Evolutionary conservation across 2,888 invertebrate genomes (phyloP).

Genomic region (Trissoscelio sp.): DNA sequence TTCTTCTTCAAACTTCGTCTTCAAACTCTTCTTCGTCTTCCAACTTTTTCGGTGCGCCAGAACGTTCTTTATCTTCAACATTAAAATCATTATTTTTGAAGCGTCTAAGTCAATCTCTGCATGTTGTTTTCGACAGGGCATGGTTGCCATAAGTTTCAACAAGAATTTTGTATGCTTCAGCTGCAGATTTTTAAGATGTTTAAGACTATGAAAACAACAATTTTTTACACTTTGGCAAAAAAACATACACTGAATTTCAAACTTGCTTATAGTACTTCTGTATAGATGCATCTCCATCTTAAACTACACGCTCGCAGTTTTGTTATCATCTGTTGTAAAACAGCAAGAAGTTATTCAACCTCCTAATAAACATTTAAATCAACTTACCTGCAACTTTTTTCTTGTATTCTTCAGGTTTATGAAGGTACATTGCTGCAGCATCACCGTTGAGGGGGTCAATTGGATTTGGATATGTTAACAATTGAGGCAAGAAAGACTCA

Average conservation of each 20-base stretch:
- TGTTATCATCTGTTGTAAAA: no score
- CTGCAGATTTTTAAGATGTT: constrained; percentile 13
- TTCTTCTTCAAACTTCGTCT: no score
- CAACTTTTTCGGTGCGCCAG: neutral
- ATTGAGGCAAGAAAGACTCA: constrained; percentile 99
- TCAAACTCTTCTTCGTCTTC: constrained; percentile 2
- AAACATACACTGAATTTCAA: neutral
- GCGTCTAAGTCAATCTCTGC: neutral
- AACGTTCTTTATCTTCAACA: neutral
- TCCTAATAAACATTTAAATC: neutral
- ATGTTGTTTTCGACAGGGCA: neutral
- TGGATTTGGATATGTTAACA: constrained; percentile 99
- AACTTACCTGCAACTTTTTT: constrained; percentile 91
- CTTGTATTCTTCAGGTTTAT: constrained; percentile 99
- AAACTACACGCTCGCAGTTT: no score
- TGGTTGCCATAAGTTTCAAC: neutral
- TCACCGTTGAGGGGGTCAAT: constrained; percentile 99
- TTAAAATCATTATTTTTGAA: constrained; percentile 1
- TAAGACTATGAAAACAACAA: no score
- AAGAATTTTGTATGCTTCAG: neutral
- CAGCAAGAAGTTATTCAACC: neutral
- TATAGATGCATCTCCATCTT: no score
- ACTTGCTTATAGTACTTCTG: neutral
- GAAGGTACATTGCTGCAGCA: constrained; percentile 99
- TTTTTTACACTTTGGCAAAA: neutral